These are phyloP conservation scores for Apoda limacodes DNA, from an alignment of 2,888 invertebrate genomes.

Conservation along the genomic window DNA sequence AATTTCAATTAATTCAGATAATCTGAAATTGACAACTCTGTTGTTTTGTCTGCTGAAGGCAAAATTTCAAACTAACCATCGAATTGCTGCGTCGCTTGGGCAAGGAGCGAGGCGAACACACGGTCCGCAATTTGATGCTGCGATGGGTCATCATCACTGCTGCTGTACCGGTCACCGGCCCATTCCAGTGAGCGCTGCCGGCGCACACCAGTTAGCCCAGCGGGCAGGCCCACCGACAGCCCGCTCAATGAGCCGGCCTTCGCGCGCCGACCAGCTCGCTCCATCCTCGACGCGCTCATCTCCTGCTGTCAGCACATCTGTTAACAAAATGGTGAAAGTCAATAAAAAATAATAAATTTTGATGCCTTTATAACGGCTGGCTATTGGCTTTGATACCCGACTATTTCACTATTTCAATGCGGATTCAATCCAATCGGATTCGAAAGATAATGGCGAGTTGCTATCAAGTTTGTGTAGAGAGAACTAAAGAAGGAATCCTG, in stretches of 20 bases:
- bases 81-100: conserved; percentile 65
- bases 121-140: conserved; percentile 62
- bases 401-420: too few species aligned
- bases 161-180: conserved; percentile 69
- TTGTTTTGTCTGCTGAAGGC: not conserved
- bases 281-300: conserved; percentile 49
- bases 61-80: conserved; percentile 46
- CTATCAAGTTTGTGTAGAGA: too few species aligned
- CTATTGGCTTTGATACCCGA: too few species aligned
- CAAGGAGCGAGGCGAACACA: conserved; percentile 64
- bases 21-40: not conserved
- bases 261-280: conserved; percentile 53
- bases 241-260: conserved; percentile 58
- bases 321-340: too few species aligned
- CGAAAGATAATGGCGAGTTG: too few species aligned
- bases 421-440: too few species aligned
- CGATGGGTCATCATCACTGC: conserved; percentile 64
- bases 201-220: conserved; percentile 38
- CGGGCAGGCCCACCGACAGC: conserved; percentile 37
- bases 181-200: conserved; percentile 71
- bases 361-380: too few species aligned
- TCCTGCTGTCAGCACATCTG: conserved; percentile 46
- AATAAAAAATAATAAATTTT: too few species aligned
- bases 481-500: too few species aligned
- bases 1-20: not conserved